A percentile compares a stretch with the other conserved stretches of the same genome.
Evolutionary conservation across 2,797 vertebrate species (phyloP).

Genomic region (Epinephelus coioides): DNA sequence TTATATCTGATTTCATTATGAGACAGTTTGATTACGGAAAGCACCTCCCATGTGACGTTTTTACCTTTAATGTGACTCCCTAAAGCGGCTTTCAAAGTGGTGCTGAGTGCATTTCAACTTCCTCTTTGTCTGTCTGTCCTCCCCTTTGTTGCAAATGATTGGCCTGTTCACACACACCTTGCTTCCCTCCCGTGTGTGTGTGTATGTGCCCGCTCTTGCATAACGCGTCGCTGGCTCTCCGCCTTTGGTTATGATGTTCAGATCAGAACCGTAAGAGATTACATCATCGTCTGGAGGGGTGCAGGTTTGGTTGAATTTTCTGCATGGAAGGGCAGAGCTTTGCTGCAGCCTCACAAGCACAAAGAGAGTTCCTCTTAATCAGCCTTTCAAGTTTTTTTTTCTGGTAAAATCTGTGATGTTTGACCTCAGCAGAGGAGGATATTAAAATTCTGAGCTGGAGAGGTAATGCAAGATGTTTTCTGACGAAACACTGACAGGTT

Average conservation of each 20-base stretch:
- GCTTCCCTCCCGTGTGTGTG: conserved; percentile 11
- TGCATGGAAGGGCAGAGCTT: conserved; percentile 46
- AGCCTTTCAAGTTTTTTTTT: neutral
- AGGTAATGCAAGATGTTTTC: conserved; percentile 5
- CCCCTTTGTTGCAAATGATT: conserved; percentile 41
- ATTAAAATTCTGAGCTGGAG: neutral
- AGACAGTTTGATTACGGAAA: conserved; percentile 43
- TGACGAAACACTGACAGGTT: neutral
- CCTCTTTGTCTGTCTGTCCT: conserved; percentile 11
- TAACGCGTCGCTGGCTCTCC: conserved; percentile 62
- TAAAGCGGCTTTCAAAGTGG: conserved; percentile 19
- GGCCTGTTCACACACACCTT: conserved; percentile 40
- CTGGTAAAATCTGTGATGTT: neutral
- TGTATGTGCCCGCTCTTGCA: conserved; percentile 54
- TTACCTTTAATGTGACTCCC: conserved; percentile 35
- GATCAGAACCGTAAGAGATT: conserved; percentile 75
- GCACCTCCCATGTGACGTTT: conserved; percentile 7
- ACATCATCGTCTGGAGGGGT: conserved; percentile 79
- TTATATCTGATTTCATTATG: conserved; percentile 51
- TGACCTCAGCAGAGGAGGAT: neutral
- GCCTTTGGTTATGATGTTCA: conserved; percentile 67
- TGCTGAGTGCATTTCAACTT: conserved; percentile 20
- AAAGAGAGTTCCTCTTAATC: conserved; percentile 30
- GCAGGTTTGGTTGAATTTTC: conserved; percentile 67
- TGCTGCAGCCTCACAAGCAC: conserved; percentile 43